These are phyloP conservation scores for Trachythela sp. DNA, from an alignment of 64 coral and sea anemone genomes.

Conservation along the genomic window DNA sequence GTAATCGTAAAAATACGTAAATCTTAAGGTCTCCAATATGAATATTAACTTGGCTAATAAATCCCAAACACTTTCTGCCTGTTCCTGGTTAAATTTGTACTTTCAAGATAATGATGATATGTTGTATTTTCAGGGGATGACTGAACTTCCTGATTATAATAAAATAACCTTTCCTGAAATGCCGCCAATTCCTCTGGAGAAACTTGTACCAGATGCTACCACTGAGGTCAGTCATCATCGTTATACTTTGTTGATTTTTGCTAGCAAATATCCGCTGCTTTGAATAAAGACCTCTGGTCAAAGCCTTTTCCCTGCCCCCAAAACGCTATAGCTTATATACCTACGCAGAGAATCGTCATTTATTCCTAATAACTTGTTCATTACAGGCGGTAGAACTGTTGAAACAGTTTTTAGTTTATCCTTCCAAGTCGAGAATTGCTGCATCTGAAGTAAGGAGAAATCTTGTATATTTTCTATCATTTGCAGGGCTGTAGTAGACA, in stretches of 20 bases:
- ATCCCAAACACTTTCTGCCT: no score
- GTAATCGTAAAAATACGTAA: no score
- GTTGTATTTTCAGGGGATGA: conserved; percentile 69
- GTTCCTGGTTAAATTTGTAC: no score
- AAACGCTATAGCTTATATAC: no score
- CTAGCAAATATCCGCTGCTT: no score
- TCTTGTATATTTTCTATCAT: no score
- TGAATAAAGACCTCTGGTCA: no score
- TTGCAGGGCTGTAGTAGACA: no score
- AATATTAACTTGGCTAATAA: no score
- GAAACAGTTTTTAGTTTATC: conserved; percentile 92
- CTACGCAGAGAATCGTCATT: neutral
- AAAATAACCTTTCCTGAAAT: conserved; percentile 98
- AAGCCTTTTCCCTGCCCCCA: no score
- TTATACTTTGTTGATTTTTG: neutral
- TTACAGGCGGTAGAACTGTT: conserved; percentile 79
- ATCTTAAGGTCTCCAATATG: no score
- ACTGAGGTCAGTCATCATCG: conserved; percentile 51
- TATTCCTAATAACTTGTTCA: neutral
- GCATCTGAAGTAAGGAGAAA: conserved; percentile 63
- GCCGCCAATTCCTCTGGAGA: conserved; percentile 89
- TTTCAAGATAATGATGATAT: neutral
- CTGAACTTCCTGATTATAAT: conserved; percentile 97
- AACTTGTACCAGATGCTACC: conserved; percentile 90
- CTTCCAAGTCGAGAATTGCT: conserved; percentile 85